Evolutionary conservation across 2,888 invertebrate species (phyloP).

Genomic region (Nematopogon swammerdamellus): DNA sequence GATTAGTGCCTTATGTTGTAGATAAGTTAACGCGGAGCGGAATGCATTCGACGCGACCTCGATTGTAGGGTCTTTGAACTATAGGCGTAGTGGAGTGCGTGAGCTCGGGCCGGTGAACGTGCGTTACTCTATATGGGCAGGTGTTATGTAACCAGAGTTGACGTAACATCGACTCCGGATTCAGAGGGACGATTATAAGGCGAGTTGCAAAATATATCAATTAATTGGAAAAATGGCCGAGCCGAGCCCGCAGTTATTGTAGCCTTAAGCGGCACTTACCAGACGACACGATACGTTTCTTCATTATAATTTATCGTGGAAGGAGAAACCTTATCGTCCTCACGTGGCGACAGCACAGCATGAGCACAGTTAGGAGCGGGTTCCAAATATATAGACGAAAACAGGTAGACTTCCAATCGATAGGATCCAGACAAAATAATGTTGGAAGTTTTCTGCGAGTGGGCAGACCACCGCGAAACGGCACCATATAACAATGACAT

Average conservation of each 20-base stretch:
- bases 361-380: too few relatives aligned
- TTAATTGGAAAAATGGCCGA: too few relatives aligned
- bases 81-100: constrained; percentile 46
- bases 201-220: too few relatives aligned
- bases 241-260: too few relatives aligned
- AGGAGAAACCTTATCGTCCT: too few relatives aligned
- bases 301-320: too few relatives aligned
- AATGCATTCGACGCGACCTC: constrained; percentile 22
- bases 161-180: constrained; percentile 8
- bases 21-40: constrained; percentile 4
- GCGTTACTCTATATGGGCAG: constrained; percentile 37
- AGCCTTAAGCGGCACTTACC: too few relatives aligned
- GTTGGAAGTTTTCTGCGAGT: constrained; percentile 7
- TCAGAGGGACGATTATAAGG: neutral
- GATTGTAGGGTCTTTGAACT: constrained; percentile 51
- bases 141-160: constrained; percentile 45
- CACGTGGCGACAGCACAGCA: too few relatives aligned
- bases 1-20: neutral
- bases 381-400: too few relatives aligned
- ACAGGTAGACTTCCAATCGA: neutral
- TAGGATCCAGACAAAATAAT: constrained; percentile 34
- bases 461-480: neutral
- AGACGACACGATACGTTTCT: too few relatives aligned
- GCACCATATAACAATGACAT: constrained; percentile 21
- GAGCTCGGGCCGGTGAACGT: constrained; percentile 26